These are phyloP conservation scores for Meda fulgida DNA, from an alignment of 2,797 vertebrate species.

Conservation along the genomic window DNA sequence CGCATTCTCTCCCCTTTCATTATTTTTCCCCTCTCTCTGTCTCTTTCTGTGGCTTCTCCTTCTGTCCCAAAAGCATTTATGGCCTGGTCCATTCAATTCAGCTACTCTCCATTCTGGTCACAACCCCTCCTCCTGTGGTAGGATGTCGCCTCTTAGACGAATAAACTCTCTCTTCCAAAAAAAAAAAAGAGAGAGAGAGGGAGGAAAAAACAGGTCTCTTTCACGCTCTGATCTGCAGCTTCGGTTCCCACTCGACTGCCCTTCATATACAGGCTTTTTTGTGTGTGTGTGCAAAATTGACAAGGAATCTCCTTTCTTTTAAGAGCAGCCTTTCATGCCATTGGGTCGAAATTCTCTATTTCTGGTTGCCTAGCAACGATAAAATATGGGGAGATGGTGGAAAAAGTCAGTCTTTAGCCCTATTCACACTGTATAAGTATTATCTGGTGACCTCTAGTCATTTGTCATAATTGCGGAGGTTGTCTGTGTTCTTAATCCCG, in stretches of 20 bases:
- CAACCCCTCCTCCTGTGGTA: slow-evolving; percentile 68
- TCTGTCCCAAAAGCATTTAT: slow-evolving; percentile 64
- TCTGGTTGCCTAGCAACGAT: slow-evolving; percentile 79
- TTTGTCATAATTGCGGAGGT: no score
- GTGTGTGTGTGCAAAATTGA: slow-evolving; percentile 46
- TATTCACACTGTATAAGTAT: no score
- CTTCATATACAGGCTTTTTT: slow-evolving; percentile 58
- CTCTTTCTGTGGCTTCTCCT: slow-evolving; percentile 16
- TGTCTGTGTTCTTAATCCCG: no score
- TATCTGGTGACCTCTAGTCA: no score
- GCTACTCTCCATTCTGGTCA: slow-evolving; percentile 75
- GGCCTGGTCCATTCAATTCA: slow-evolving; percentile 63
- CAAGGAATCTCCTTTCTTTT: slow-evolving; percentile 60
- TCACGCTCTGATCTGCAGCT: slow-evolving; percentile 64
- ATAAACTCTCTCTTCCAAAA: slow-evolving; percentile 75
- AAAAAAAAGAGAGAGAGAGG: slow-evolving; percentile 54
- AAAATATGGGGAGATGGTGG: slow-evolving; percentile 51
- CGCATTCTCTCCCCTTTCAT: slow-evolving; percentile 6
- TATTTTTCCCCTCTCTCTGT: slow-evolving; percentile 23
- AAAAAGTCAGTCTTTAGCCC: slow-evolving; percentile 52
- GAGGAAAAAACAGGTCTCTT: slow-evolving; percentile 14
- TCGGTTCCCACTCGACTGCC: slow-evolving; percentile 65
- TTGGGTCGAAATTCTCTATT: slow-evolving; percentile 64
- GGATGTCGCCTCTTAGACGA: slow-evolving; percentile 72
- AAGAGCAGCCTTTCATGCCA: slow-evolving; percentile 61